Evolutionary conservation across 2,113 vertebrate species (phyloP), one percentile per base, ranked within the genome.

Genomic region (Centropus bengalensis): DNA sequence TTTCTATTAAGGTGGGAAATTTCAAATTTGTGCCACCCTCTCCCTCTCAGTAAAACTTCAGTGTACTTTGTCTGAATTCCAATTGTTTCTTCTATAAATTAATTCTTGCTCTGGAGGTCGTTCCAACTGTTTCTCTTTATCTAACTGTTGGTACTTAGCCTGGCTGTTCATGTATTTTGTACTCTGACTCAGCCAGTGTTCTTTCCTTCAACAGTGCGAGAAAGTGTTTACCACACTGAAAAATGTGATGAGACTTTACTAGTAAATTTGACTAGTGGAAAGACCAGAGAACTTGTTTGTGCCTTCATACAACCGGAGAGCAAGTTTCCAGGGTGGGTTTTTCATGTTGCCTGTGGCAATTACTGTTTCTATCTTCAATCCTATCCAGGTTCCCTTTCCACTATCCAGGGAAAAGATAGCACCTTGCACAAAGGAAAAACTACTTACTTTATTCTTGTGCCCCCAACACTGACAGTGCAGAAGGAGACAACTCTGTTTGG

Each of bases 281-380:
- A 93, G 76, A 93, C 56, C 87, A 68, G 76, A 90, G 23, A 73
- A 63, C 64, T 83, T 94, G 91, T 95, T 95, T 94, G 82, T 93
- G 63, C 40, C 47, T 71, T 78, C 68, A 84, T 47, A 78, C 52
- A 90, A 60, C 60, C 27, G 14, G 40, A 88, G n/a, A 96, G 76
- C 20, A 64, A 75, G 49, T 84, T 94, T 91, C 73, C 85, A 91
- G 0, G 76, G 86, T 71, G 73, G 71, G 58, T 83, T 95, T 91
- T 79, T 86, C 47, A 32, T 54, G 40, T 70, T 54, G 84, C 49
- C 76, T 91, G 44, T 52, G 89, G 91, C 52, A 94, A 84, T 83
- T 90, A 77, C n/a, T 68, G 14, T 40, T 86, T n/a, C 58, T 56
- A 52, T 80, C 79, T 88, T 74, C 80, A 94, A 73, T 59, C 70